These are phyloP conservation scores for Orius insidiosus DNA, from an alignment of 1,140 invertebrate genomes.

Conservation along the genomic window DNA sequence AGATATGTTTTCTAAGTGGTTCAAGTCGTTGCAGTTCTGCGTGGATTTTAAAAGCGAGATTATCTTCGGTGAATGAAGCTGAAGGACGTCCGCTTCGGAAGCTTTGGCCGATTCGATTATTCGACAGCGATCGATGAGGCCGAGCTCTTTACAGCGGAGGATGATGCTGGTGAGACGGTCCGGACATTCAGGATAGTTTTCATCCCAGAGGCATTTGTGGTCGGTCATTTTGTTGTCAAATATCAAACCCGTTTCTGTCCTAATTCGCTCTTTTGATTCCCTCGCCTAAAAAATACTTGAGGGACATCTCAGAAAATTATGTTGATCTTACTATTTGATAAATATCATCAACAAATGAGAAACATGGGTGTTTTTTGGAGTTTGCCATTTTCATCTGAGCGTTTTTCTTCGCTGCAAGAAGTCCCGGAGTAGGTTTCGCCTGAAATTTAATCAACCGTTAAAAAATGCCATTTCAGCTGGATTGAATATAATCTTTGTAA, in stretches of 20 bases:
- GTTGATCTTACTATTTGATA: constrained; percentile 35
- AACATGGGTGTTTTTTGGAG: constrained; percentile 23
- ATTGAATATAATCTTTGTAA: too few species aligned
- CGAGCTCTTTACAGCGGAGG: constrained; percentile 55
- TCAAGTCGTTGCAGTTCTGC: constrained; percentile 33
- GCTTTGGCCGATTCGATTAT: constrained; percentile 38
- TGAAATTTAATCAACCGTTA: constrained; percentile 6
- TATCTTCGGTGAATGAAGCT: constrained; percentile 42
- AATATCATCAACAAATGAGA: constrained; percentile 30
- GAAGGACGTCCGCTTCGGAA: constrained; percentile 49
- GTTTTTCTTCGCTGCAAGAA: constrained; percentile 37
- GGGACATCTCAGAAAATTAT: neutral
- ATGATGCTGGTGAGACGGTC: constrained; percentile 49
- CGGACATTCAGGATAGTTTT: constrained; percentile 64
- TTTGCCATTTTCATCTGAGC: constrained; percentile 32
- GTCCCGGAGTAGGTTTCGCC: constrained; percentile 27
- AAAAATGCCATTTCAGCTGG: too few species aligned
- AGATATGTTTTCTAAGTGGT: constrained; percentile 49
- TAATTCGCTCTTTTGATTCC: constrained; percentile 36
- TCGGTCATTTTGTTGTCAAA: constrained; percentile 60
- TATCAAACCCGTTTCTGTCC: constrained; percentile 52
- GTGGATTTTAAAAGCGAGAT: constrained; percentile 47
- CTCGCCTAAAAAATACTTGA: constrained; percentile 34
- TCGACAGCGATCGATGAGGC: constrained; percentile 49
- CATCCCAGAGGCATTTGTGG: constrained; percentile 69